Evolutionary conservation across 1,140 invertebrate species (phyloP).

Genomic region (Tetragonula clypearis): DNA sequence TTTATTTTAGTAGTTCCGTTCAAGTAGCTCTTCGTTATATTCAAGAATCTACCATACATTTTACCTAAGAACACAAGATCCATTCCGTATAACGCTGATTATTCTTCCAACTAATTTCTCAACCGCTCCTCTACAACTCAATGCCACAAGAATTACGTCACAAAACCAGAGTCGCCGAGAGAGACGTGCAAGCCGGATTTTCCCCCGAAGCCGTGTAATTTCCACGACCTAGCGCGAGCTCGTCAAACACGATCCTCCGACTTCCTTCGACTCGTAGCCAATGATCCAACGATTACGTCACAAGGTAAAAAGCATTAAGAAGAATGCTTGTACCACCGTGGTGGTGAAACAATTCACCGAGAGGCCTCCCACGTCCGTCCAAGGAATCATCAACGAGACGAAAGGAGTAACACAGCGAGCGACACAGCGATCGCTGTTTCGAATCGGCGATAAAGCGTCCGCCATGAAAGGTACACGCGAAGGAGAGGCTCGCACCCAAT

Average conservation of each 20-base stretch:
- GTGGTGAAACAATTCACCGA: constrained; percentile 14
- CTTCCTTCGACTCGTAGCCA: neutral
- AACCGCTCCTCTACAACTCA: neutral
- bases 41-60: neutral
- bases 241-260: neutral
- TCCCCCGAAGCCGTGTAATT: neutral
- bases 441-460: constrained; percentile 32
- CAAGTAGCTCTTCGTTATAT: neutral
- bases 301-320: neutral
- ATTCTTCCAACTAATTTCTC: neutral
- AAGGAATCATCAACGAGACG: neutral
- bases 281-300: constrained; percentile 32
- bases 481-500: constrained; percentile 70
- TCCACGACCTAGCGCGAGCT: neutral
- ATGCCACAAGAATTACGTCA: neutral
- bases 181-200: neutral
- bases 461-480: constrained; percentile 38
- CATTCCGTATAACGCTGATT: neutral
- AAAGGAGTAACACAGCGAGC: neutral
- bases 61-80: neutral
- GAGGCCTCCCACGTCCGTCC: constrained; percentile 19
- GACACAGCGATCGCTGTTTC: constrained; percentile 23
- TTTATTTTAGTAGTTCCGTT: too few species aligned
- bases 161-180: neutral
- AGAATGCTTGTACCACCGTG: constrained; percentile 2